Evolutionary conservation across 2,797 vertebrate species (phyloP), one percentile per base, ranked within the genome.

Genomic region (Simalia tracyae): DNA sequence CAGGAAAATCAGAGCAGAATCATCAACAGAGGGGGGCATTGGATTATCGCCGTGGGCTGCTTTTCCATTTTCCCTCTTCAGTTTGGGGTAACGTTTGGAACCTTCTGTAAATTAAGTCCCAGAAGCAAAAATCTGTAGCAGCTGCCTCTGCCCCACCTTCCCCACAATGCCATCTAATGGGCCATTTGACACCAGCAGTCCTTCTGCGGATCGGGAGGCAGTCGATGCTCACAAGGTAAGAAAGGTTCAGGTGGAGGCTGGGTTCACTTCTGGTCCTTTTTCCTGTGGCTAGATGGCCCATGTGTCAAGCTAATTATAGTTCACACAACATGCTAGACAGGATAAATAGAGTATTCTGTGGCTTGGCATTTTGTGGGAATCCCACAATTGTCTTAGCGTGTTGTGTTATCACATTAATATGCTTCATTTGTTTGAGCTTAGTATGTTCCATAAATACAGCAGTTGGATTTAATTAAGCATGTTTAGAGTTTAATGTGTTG

Each of bases 101-200:
- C 84, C 86, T 50, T n/a, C 36, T 15, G 14, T 36, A 15, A 14
- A 1, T 57, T 42, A 28, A 63, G 31, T 15, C 42, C 57, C n/a
- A 1, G 60, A 42, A 86, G 56, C 28, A 9, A 50, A 46, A 59
- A 19, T 12, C 60, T 86, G 89, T 91, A 68, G 89, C 88, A n/a
- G n/a, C 54, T 63, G 64, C 86, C 59, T 66, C 90, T 46, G 4
- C 59, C 81, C 46, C 42, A 84, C n/a, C 2, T n/a, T 93, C 94
- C 93, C 95, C 93, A 96, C 72, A 89, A 98, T 98, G 98, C 98
- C 98, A 96, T 98, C 98, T 98, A 98, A 98, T 96, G 93, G 94
- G 72, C 90, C 92, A 28, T 92, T 97, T 61, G 97, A 98, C 95
- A 96, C 93, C 91, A 92, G 92, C 94, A 92, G 89, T 92, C 72